Evolutionary conservation across 2,888 invertebrate species (phyloP).

Genomic region (Pollenia angustigena): DNA sequence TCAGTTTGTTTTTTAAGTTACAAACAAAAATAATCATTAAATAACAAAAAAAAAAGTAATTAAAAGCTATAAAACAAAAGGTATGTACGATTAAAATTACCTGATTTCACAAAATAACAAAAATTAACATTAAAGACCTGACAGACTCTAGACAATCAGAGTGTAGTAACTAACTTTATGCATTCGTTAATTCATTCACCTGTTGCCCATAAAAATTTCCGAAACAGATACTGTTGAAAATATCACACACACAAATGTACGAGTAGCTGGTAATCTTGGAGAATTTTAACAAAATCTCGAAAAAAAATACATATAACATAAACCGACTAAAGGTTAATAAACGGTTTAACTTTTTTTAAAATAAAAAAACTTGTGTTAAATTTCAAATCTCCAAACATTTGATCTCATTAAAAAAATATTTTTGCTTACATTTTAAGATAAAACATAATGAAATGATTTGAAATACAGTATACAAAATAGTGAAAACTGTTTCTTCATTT

Average conservation of each 20-base stretch:
- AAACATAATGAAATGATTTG: conserved; percentile 27
- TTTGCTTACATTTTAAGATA: conserved; percentile 47
- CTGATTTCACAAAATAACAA: conserved; percentile 41
- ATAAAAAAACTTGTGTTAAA: conserved; percentile 28
- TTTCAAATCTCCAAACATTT: conserved; percentile 16
- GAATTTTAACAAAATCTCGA: conserved; percentile 15
- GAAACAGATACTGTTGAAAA: background rate
- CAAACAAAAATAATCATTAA: conserved; percentile 23
- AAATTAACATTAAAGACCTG: background rate
- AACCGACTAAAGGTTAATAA: conserved; percentile 38
- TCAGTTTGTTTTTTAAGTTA: background rate
- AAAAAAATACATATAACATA: background rate
- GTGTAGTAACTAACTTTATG: background rate
- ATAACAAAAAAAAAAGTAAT: conserved; percentile 51
- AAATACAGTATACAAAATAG: background rate
- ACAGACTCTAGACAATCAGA: background rate
- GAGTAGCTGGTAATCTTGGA: conserved; percentile 10
- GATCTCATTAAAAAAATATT: background rate
- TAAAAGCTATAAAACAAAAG: conserved; percentile 52
- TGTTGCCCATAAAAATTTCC: conserved; percentile 49
- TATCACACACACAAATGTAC: conserved; percentile 18
- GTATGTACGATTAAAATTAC: conserved; percentile 43
- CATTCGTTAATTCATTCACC: conserved; percentile 54
- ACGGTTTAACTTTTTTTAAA: conserved; percentile 18
- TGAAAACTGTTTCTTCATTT: too few species aligned